Percentiles rank a stretch among this genome's conserved stretches.
These are phyloP conservation scores for Slavum lentiscoides DNA, from an alignment of 2,888 invertebrate genomes.

Conservation along the genomic window DNA sequence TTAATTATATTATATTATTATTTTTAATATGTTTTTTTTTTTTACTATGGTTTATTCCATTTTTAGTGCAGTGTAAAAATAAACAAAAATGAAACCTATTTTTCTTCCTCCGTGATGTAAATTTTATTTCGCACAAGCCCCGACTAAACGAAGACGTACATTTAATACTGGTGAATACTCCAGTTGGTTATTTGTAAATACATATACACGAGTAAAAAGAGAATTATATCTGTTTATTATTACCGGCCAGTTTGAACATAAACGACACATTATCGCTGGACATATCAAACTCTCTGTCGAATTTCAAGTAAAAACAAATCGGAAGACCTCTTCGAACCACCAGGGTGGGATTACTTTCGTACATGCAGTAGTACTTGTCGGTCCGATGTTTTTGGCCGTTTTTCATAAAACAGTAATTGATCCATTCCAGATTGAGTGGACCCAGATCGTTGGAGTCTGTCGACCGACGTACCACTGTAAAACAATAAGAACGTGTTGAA, in stretches of 20 bases:
- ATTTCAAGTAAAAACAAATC: conserved; percentile 71
- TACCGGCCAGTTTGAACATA: conserved; percentile 78
- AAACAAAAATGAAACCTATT: too few species aligned
- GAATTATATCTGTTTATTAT: conserved; percentile 51
- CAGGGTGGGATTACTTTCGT: conserved; percentile 65
- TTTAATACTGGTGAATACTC: too few species aligned
- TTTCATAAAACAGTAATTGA: conserved; percentile 73
- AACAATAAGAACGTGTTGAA: not conserved
- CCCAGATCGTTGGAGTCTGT: conserved; percentile 54
- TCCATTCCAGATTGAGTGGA: conserved; percentile 71
- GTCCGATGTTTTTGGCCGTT: conserved; percentile 81
- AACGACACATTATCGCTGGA: conserved; percentile 79
- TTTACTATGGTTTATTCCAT: too few species aligned
- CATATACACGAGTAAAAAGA: too few species aligned
- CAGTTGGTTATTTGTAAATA: too few species aligned
- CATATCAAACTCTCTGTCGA: conserved; percentile 76
- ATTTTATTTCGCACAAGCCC: too few species aligned
- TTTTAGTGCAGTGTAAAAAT: too few species aligned
- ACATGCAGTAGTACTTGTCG: conserved; percentile 75
- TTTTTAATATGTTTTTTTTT: too few species aligned
- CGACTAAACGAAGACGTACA: too few species aligned
- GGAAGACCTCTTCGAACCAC: conserved; percentile 83
- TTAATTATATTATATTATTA: too few species aligned
- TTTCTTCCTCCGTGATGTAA: too few species aligned
- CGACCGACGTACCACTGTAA: conserved; percentile 55